Evolutionary conservation across 2,888 invertebrate species (phyloP), one percentile per base, ranked within the genome.

Genomic region (Drosophila parthenogenetica): DNA sequence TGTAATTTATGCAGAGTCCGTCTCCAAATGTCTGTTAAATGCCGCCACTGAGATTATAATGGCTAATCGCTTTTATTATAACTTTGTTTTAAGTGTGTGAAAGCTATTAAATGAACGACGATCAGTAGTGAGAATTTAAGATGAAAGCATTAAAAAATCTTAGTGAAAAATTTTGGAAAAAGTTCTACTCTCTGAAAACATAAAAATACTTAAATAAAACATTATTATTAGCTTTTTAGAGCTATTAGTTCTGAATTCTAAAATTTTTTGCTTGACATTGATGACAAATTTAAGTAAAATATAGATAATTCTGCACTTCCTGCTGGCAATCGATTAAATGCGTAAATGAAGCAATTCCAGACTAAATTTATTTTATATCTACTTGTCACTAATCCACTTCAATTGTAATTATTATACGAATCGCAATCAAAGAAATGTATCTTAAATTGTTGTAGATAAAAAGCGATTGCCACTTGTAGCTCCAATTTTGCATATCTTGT

Each of bases 1-100:
- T 79, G 29, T 88, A 83, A 83, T 88, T 89, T 81, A 83, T 81
- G 66, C 79, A 61, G 67, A 40, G 69, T 58, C 78, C 78, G 65
- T 77, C 73, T 59, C 59, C 67, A 87, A 79, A 72, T 79, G 69
- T 58, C 55, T 69, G 61, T 81, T 84, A 74, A 79, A 70, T 66
- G 71, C 77, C 80, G 77, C 66, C 75, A 66, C 37, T 60, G 58
- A 57, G 81, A 65, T 69, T 67, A 67, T 50, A 74, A 74, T 67
- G 57, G 39, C 58, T 70, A 78, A 81, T 70, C 73, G 65, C 37
- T 54, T 65, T 32, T 62, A 46, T 61, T 69, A 67, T 59, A 49
- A 65, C 29, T 63, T 63, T 64, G 49, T 59, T 42, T 65, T 51
- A 59, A 87, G 72, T 87, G 83, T 88, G 89, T 88, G 89, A 83